These are phyloP conservation scores for Piaya cayana DNA, from an alignment of 2,113 vertebrate species.

Conservation along the genomic window DNA sequence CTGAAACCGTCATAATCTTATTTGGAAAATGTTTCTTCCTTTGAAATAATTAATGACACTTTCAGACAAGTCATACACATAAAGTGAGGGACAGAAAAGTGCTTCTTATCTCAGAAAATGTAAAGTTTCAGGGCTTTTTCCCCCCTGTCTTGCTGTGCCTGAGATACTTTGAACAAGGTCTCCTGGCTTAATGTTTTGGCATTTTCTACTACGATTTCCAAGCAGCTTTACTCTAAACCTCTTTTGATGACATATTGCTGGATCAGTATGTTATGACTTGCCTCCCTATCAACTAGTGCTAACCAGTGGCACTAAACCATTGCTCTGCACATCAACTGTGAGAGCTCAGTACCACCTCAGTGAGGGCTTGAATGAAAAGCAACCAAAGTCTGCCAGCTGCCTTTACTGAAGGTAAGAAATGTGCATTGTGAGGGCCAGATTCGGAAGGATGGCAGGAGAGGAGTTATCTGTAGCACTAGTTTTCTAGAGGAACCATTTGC, in stretches of 20 bases:
- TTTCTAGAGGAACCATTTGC: neutral
- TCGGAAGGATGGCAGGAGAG: neutral
- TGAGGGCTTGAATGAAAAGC: neutral
- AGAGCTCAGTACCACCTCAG: neutral
- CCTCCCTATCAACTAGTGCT: neutral
- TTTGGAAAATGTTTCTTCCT: neutral
- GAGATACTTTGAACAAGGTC: neutral
- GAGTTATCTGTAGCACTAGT: neutral
- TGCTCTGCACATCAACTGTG: neutral
- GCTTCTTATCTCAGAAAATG: neutral
- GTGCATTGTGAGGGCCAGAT: neutral
- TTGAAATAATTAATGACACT: neutral
- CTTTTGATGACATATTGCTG: neutral
- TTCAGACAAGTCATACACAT: neutral
- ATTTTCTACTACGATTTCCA: neutral
- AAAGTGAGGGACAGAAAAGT: neutral
- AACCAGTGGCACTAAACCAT: neutral
- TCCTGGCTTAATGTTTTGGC: neutral
- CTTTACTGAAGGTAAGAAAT: neutral
- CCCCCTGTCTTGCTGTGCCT: neutral
- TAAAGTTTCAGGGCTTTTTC: rapidly evolving
- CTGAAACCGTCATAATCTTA: neutral
- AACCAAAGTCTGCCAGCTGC: neutral
- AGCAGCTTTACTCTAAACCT: neutral
- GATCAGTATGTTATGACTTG: neutral